These are phyloP conservation scores for Sinonovacula constricta DNA, from an alignment of 1,140 invertebrate species.

Conservation along the genomic window DNA sequence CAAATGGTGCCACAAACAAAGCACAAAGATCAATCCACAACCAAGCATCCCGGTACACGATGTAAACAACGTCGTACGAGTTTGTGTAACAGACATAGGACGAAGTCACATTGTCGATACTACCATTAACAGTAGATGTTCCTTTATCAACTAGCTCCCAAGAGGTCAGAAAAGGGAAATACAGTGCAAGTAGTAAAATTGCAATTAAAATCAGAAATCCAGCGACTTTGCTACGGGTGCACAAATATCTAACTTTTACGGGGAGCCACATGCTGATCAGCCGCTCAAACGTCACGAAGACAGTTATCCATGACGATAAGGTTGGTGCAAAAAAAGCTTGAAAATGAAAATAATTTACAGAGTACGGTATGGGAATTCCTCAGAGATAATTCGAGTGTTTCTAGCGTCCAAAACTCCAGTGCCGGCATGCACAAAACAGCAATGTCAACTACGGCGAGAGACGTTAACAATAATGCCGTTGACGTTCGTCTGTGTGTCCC, in stretches of 20 bases:
- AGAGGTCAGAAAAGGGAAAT: no score
- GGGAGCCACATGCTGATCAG: conserved; percentile 44
- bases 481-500: conserved; percentile 28
- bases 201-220: neutral
- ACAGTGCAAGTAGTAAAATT: no score
- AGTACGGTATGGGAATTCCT: neutral
- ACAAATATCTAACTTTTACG: conserved; percentile 18
- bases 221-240: conserved; percentile 18
- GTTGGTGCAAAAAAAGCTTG: conserved; percentile 20
- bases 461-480: conserved; percentile 24
- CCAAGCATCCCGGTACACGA: conserved; percentile 3
- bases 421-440: conserved; percentile 24
- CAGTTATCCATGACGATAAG: conserved; percentile 33
- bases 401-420: conserved; percentile 17
- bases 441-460: conserved; percentile 17
- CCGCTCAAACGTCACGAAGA: conserved; percentile 30
- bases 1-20: conserved; percentile 27
- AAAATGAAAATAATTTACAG: conserved; percentile 23
- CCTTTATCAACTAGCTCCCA: no score
- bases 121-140: no score
- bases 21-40: conserved; percentile 32
- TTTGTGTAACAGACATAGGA: no score
- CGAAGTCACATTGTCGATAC: neutral
- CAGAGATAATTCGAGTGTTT: conserved; percentile 10
- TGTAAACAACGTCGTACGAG: neutral